Evolutionary conservation across 23 tunicate species (phyloP).

Genomic region (Ciona savignyi): DNA sequence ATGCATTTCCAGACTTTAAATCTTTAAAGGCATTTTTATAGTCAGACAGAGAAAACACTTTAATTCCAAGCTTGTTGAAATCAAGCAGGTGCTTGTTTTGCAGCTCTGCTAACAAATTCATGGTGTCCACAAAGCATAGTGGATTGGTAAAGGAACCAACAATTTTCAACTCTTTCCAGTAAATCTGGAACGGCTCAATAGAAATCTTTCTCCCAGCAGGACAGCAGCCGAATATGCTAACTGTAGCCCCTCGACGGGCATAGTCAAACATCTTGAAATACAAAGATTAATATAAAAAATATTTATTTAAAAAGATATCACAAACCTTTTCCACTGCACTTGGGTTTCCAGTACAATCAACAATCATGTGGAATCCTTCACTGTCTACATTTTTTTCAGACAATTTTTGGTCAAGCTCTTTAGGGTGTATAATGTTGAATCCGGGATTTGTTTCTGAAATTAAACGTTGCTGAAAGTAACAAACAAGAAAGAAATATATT

Average conservation of each 20-base stretch:
- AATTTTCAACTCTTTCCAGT: constrained; percentile 76
- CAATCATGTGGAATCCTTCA: constrained; percentile 69
- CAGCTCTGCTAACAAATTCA: constrained; percentile 39
- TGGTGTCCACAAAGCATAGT: constrained; percentile 70
- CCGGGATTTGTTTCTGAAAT: constrained; percentile 18
- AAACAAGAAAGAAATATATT: too few relatives aligned
- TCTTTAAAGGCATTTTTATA: constrained; percentile 51
- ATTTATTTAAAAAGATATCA: too few relatives aligned
- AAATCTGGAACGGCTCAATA: constrained; percentile 76
- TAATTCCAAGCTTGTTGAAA: constrained; percentile 49
- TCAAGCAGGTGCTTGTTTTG: constrained; percentile 20
- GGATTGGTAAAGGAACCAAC: constrained; percentile 80
- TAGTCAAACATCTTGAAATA: constrained; percentile 35
- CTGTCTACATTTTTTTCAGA: constrained; percentile 39
- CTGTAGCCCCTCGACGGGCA: constrained; percentile 70
- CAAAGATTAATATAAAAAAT: background rate
- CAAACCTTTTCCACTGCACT: constrained; percentile 68
- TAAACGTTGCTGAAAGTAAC: too few relatives aligned
- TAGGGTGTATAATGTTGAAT: constrained; percentile 62
- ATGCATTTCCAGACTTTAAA: constrained; percentile 56
- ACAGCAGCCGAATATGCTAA: constrained; percentile 75
- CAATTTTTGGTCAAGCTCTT: constrained; percentile 39
- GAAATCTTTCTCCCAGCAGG: constrained; percentile 76
- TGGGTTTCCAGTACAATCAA: constrained; percentile 87
- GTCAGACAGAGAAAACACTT: constrained; percentile 25